A percentile compares a stretch with the other conserved stretches of the same genome.
Conservation (phyloP, 2,113 vertebrate genomes). For the Eclectus roratus region DNA sequence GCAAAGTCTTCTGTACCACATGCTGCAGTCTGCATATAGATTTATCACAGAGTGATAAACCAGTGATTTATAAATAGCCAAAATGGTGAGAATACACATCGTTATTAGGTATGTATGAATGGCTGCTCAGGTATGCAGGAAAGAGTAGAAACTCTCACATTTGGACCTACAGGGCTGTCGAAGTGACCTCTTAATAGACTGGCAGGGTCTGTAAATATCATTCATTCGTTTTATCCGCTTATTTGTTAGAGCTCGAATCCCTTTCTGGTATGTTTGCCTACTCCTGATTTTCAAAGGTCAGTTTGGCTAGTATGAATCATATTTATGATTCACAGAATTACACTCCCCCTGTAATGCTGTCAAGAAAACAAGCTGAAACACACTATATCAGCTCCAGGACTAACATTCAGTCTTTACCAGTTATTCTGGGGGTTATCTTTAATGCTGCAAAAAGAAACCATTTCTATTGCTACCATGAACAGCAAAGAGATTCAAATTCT, state of each 20-base stretch:
- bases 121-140: neutral
- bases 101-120: neutral
- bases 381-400: neutral
- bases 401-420: neutral
- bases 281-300: conserved; percentile 52
- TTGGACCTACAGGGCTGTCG: neutral
- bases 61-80: neutral
- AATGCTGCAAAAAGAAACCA: neutral
- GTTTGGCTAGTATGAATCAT: conserved; percentile 58
- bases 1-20: neutral
- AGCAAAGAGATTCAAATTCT: conserved; percentile 3
- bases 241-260: conserved; percentile 25
- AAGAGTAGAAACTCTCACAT: neutral
- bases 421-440: neutral
- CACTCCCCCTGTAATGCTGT: neutral
- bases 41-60: neutral
- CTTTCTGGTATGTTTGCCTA: conserved; percentile 39
- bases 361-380: conserved; percentile 21
- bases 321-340: conserved; percentile 1
- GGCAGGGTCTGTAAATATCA: conserved; percentile 9
- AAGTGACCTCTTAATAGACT: conserved; percentile 18
- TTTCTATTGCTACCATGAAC: neutral
- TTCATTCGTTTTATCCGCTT: conserved; percentile 31
- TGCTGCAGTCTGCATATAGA: neutral
- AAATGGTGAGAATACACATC: neutral